Evolutionary conservation across 2,113 vertebrate genomes (phyloP).

Genomic region (Cebidichthys violaceus): DNA sequence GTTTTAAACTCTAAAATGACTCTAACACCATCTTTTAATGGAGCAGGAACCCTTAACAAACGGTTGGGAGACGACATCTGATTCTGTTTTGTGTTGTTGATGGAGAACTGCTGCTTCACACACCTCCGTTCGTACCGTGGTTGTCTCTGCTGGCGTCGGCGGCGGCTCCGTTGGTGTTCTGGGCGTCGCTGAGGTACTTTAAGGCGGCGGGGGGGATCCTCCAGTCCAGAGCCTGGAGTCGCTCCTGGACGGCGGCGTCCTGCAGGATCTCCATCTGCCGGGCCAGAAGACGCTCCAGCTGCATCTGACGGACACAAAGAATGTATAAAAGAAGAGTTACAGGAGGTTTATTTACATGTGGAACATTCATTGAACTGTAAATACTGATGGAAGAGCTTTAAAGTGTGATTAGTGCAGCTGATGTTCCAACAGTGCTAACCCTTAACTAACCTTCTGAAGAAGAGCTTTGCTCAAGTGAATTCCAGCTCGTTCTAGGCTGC

Average conservation of each 20-base stretch:
- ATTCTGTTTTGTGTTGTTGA: no score
- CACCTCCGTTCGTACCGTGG: conserved; percentile 74
- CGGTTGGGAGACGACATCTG: no score
- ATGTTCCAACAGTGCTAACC: no score
- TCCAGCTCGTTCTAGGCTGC: background rate
- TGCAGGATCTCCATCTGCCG: conserved; percentile 96
- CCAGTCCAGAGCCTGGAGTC: conserved; percentile 87
- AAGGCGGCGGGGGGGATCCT: conserved; percentile 87
- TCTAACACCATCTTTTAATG: no score
- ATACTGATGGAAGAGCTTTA: no score
- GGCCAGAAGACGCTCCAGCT: conserved; percentile 92
- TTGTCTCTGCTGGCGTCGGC: conserved; percentile 81
- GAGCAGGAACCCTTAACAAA: no score
- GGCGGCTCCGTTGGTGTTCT: conserved; percentile 86
- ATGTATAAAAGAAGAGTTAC: background rate
- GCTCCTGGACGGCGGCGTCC: conserved; percentile 89
- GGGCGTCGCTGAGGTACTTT: conserved; percentile 87
- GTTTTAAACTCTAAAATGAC: no score
- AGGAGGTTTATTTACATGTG: background rate
- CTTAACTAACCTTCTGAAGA: no score
- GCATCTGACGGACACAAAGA: conserved; percentile 73
- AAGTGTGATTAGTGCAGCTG: no score
- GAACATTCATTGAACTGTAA: no score
- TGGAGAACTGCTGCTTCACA: background rate
- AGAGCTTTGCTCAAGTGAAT: background rate